A percentile compares a stretch with the other conserved stretches of the same genome.
These are phyloP conservation scores for Latrodectus elegans DNA, from an alignment of 2,888 invertebrate species.

Conservation along the genomic window DNA sequence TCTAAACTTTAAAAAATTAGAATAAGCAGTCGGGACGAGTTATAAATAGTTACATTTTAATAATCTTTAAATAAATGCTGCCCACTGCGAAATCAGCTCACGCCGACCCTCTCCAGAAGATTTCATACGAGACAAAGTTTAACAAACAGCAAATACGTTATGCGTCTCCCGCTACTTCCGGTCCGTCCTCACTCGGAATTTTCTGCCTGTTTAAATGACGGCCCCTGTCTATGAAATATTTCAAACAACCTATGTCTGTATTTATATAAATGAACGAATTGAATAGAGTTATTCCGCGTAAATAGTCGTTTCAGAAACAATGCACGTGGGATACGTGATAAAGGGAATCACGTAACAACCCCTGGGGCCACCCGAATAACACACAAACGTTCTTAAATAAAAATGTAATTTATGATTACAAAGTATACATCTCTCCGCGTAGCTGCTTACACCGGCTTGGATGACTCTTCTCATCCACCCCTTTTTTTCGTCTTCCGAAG, in stretches of 20 bases:
- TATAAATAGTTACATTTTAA: too few relatives aligned
- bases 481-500: background rate
- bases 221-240: background rate
- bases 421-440: slow-evolving; percentile 61
- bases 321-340: slow-evolving; percentile 58
- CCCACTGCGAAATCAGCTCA: too few relatives aligned
- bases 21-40: too few relatives aligned
- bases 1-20: too few relatives aligned
- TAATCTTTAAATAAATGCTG: too few relatives aligned
- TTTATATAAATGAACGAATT: background rate
- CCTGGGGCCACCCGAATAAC: slow-evolving; percentile 22
- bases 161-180: too few relatives aligned
- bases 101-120: too few relatives aligned
- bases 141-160: too few relatives aligned
- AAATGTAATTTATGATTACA: slow-evolving; percentile 67
- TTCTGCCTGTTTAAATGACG: background rate
- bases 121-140: too few relatives aligned
- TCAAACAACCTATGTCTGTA: background rate
- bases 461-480: background rate
- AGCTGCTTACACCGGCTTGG: slow-evolving; percentile 30
- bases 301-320: slow-evolving; percentile 58
- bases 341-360: slow-evolving; percentile 25
- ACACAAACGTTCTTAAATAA: slow-evolving; percentile 24
- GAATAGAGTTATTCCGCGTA: slow-evolving; percentile 23
- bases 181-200: background rate